phyloP scores from a whole-genome alignment of 2,888 invertebrate genomes.

The Acanthococcus lagerstroemiae region DNA sequence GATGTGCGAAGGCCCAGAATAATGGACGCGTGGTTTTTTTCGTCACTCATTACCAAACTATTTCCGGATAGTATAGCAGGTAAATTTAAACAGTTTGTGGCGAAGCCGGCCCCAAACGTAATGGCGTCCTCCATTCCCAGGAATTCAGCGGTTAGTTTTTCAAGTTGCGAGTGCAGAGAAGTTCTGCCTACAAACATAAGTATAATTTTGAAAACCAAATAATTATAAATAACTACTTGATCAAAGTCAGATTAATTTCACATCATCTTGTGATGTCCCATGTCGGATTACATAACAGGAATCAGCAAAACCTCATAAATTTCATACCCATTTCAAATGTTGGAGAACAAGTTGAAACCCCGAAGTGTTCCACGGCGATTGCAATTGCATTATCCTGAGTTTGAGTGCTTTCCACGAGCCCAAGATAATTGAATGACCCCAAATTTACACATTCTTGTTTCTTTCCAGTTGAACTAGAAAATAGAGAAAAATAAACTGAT shows the following conservation, averaged over 20 bases:
- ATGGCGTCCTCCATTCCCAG: conserved; percentile 10
- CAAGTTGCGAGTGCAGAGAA: conserved; percentile 11
- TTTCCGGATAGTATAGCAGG: conserved; percentile 24
- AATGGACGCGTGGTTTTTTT: conserved; percentile 29
- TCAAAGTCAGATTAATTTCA: no score
- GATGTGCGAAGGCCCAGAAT: conserved; percentile 15
- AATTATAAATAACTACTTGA: no score
- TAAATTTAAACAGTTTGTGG: conserved; percentile 26
- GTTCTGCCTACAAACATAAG: background rate
- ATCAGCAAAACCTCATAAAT: background rate
- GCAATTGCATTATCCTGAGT: background rate
- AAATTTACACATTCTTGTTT: conserved; percentile 46
- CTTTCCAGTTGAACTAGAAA: conserved; percentile 42
- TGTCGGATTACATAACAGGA: background rate
- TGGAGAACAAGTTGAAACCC: no score
- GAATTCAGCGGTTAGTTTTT: conserved; percentile 20
- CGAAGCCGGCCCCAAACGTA: conserved; percentile 20
- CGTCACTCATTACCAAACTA: conserved; percentile 24
- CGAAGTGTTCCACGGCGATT: no score
- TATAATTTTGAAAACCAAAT: background rate
- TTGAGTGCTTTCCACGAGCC: conserved; percentile 49
- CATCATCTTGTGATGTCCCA: background rate
- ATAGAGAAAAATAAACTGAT: background rate
- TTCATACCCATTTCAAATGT: background rate
- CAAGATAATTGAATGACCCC: conserved; percentile 53